Evolutionary conservation across 2,888 invertebrate species (phyloP), one percentile per base, ranked within the genome.

Genomic region (Chirona hameri): DNA sequence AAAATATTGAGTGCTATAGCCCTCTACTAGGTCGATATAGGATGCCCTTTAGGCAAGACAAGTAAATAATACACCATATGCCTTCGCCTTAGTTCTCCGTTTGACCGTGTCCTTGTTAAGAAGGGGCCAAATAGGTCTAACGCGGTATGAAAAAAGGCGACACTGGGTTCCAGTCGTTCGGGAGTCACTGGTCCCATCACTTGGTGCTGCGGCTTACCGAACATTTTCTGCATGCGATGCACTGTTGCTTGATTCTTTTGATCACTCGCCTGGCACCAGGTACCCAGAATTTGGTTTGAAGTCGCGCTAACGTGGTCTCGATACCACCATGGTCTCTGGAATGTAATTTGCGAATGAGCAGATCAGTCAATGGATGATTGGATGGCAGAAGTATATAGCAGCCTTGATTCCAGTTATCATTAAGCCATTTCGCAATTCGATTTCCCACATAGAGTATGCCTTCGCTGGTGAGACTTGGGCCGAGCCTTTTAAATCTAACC

Each of bases 391-490:
- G 48, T 7, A 48, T 48, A 48, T 48, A 48, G 48, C 12, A 12
- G 12, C 12, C 48, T 12, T 48, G 48, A 12, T 48, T 48, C 48
- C 48, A 48, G 12, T 48, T 48, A 7, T 48, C 9, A 7, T 48
- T 48, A 10, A 48, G 48, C 48, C 48, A 48, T 48, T 12, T 48
- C 7, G 48, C 48, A 12, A 48, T 48, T 48, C 48, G 48, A 12
- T 29, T 55, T 21, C 39, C 83, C 9, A 83, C 83, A 52, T 81
- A 18, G 81, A 83, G 72, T 5, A 81, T 79, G 3, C 83, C 83
- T 80, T 82, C 39, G 29, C 72, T 55, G 69, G 4, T 60, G 15
- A 76, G 57, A 15, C 4, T 27, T 0, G 82, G 82, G 1, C 82
- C 83, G 60, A 83, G 48, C 55, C 82, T 83, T n/a, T 27, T 18